Evolutionary conservation across 1,140 invertebrate species (phyloP).

Genomic region (Elymnias hypermnestra): DNA sequence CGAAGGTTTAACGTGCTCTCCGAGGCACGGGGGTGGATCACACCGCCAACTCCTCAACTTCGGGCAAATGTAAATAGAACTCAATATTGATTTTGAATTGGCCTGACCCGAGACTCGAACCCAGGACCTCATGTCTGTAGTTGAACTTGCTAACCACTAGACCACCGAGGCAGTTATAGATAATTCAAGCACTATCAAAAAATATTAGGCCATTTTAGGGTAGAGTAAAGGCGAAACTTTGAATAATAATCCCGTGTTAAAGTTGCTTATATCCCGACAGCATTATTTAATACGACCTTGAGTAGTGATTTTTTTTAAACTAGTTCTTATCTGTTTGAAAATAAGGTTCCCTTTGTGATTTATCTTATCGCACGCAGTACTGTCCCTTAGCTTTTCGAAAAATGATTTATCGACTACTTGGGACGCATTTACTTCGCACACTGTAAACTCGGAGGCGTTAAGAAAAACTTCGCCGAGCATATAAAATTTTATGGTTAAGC

Average conservation of each 20-base stretch:
- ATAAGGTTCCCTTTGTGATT: background rate
- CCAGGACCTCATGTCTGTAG: too few species aligned
- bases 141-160: too few species aligned
- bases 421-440: slow-evolving; percentile 48
- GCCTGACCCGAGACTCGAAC: too few species aligned
- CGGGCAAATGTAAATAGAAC: too few species aligned
- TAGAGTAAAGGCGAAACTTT: too few species aligned
- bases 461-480: slow-evolving; percentile 26
- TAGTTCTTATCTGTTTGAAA: background rate
- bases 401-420: slow-evolving; percentile 57
- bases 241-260: slow-evolving; percentile 33
- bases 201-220: too few species aligned
- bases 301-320: slow-evolving; percentile 8
- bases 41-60: too few species aligned
- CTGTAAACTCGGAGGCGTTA: slow-evolving; percentile 29
- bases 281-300: slow-evolving; percentile 28
- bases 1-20: too few species aligned
- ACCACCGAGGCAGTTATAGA: too few species aligned
- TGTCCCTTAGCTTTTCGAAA: slow-evolving; percentile 41
- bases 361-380: slow-evolving; percentile 3
- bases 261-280: slow-evolving; percentile 42
- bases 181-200: too few species aligned
- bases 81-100: too few species aligned
- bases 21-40: too few species aligned
- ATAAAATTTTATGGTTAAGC: slow-evolving; percentile 25